Evolutionary conservation across 2,113 vertebrate species (phyloP).

Genomic region (Hippocampus mohnikei): DNA sequence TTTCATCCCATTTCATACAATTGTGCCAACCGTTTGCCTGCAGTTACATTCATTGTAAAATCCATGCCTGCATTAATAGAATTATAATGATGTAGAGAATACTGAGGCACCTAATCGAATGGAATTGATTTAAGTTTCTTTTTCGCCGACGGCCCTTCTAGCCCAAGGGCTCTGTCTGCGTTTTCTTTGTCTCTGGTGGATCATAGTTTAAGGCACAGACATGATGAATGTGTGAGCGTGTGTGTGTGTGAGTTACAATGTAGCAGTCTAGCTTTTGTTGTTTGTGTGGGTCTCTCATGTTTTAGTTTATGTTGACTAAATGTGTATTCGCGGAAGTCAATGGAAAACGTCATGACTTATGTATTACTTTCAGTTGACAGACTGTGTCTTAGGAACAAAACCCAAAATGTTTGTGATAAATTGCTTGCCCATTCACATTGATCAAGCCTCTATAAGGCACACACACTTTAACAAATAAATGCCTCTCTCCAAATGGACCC

Average conservation of each 20-base stretch:
- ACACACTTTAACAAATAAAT: not conserved
- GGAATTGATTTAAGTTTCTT: constrained; percentile 71
- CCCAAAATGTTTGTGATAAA: not conserved
- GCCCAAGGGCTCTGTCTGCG: constrained; percentile 44
- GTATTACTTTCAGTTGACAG: not conserved
- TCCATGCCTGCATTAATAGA: constrained; percentile 70
- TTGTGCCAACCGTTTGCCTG: constrained; percentile 65
- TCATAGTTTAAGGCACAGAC: constrained; percentile 30
- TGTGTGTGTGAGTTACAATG: constrained; percentile 1
- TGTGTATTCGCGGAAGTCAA: not conserved
- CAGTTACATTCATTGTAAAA: constrained; percentile 73
- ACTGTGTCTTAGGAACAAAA: not conserved
- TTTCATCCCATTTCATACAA: constrained; percentile 66
- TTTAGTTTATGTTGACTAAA: not conserved
- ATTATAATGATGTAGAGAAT: constrained; percentile 74
- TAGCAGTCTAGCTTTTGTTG: not conserved
- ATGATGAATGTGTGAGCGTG: constrained; percentile 4
- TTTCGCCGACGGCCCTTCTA: constrained; percentile 51
- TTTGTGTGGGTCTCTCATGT: not conserved
- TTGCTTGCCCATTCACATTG: not conserved
- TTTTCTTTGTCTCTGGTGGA: constrained; percentile 51
- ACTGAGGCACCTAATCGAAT: constrained; percentile 68
- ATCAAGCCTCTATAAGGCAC: not conserved
- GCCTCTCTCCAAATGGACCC: not conserved
- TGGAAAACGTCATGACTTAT: not conserved